phyloP scores from a whole-genome alignment of 2,113 vertebrate genomes.

The Nerophis lumbriciformis region DNA sequence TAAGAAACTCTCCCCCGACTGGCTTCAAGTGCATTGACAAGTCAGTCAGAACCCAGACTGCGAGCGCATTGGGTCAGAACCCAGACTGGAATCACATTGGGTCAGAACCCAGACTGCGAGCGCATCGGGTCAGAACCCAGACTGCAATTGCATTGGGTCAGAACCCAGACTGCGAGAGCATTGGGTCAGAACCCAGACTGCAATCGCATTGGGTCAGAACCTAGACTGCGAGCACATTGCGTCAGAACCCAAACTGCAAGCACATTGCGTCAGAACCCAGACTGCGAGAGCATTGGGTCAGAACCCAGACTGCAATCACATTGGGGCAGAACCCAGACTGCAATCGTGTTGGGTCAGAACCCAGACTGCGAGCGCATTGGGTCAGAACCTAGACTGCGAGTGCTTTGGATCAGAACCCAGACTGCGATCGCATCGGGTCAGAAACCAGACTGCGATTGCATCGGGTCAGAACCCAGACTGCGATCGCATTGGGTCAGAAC shows the following conservation, averaged over 20 bases:
- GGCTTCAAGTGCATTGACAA: constrained; percentile 46
- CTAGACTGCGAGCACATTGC: no score
- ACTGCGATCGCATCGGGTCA: no score
- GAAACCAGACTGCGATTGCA: no score
- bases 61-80: constrained; percentile 17
- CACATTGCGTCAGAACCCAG: constrained; percentile 46
- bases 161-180: no score
- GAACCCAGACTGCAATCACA: constrained; percentile 47
- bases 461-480: no score
- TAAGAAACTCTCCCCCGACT: constrained; percentile 15
- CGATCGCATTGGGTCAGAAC: no score
- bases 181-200: no score
- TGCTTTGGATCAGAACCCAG: no score
- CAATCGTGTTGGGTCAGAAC: constrained; percentile 37
- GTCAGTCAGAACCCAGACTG: constrained; percentile 49
- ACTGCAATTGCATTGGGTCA: constrained; percentile 7
- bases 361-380: constrained; percentile 26
- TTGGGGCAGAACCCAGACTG: constrained; percentile 29
- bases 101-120: constrained; percentile 37
- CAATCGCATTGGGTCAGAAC: no score
- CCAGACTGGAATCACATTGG: constrained; percentile 42
- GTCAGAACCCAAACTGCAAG: constrained; percentile 35
- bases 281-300: constrained; percentile 20
- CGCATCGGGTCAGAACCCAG: not conserved
- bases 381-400: no score